Base-by-base conservation (phyloP, 2,888 invertebrate species). In the Cenopis cana region DNA sequence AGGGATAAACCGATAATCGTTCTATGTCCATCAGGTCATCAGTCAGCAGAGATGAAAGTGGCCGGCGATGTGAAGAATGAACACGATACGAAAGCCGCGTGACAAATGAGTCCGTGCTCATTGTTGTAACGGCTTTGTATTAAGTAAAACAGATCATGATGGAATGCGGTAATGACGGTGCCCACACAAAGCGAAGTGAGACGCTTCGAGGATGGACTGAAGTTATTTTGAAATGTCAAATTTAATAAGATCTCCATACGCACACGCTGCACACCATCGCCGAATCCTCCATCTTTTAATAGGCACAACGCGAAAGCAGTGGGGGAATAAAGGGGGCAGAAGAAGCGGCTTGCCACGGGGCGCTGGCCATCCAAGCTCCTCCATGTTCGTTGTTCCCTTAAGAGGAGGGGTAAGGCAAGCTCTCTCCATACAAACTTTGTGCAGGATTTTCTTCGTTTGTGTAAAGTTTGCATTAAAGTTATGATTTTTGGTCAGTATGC, bases 21-120 rank as follows among this genome's bases (percentile, higher is more conserved):
- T 89, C 86, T 79, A 80, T 85, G 89, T 88, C 89, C 89, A 83
- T 87, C 87, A 84, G 87, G 86, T 88, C 91, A 91, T 91, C 91
- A 90, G 85, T 92, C 91, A 91, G 86, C 77, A 55, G 81, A 87
- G 86, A 90, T 89, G 89, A 90, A 89, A 89, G 84, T 76, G 77
- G 75, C 81, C 85, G 46, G 46, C 46, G 74, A 74, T 75, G 73
- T 78, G 66, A 68, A 69, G 65, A 61, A 74, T 67, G 70, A 59
- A 52, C 54, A 78, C 73, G 68, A 68, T 71, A 79, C 78, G 81
- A 81, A 84, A 80, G 82, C 78, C 78, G 75, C 77, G 83, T 89
- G 90, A 90, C 90, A 89, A 89, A 90, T 89, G 88, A 85, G 81
- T 55, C 74, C 76, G 74, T 75, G 76, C 74, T 75, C 78, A 83